phyloP scores from a whole-genome alignment of 2,113 vertebrate genomes.

The Datnioides undecimradiatus region DNA sequence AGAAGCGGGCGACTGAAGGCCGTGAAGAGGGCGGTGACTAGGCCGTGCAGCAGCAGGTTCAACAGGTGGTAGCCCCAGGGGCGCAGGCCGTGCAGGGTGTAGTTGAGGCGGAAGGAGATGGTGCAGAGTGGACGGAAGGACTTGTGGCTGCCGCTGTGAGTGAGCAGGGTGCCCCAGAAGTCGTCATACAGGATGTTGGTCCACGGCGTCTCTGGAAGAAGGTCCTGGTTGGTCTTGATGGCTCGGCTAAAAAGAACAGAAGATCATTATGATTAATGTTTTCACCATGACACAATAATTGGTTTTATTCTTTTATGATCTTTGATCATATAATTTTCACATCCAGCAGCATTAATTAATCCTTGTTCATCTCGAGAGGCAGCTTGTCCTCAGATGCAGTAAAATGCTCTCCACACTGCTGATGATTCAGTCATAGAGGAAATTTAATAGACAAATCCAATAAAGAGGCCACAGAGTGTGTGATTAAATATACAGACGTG shows the following conservation, averaged over 20 bases:
- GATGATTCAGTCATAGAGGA: slow-evolving; percentile 6
- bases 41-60: slow-evolving; percentile 90
- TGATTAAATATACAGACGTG: slow-evolving; percentile 19
- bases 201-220: slow-evolving; percentile 95
- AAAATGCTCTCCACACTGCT: slow-evolving; percentile 14
- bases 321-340: too few species aligned
- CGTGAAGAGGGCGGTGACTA: slow-evolving; percentile 93
- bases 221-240: slow-evolving; percentile 98
- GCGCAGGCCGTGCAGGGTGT: slow-evolving; percentile 89
- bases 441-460: slow-evolving; percentile 45
- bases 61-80: slow-evolving; percentile 96
- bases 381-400: background rate
- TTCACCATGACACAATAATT: too few species aligned
- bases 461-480: slow-evolving; percentile 5
- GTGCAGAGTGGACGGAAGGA: slow-evolving; percentile 97
- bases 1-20: slow-evolving; percentile 91
- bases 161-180: slow-evolving; percentile 97
- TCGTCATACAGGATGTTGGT: slow-evolving; percentile 95
- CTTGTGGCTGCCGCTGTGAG: slow-evolving; percentile 98
- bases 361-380: background rate
- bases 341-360: too few species aligned
- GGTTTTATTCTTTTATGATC: too few species aligned
- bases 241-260: slow-evolving; percentile 87
- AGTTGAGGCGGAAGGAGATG: slow-evolving; percentile 95
- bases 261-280: too few species aligned